phyloP scores from a whole-genome alignment of 1,140 invertebrate genomes.

The Drosophila ficusphila region DNA sequence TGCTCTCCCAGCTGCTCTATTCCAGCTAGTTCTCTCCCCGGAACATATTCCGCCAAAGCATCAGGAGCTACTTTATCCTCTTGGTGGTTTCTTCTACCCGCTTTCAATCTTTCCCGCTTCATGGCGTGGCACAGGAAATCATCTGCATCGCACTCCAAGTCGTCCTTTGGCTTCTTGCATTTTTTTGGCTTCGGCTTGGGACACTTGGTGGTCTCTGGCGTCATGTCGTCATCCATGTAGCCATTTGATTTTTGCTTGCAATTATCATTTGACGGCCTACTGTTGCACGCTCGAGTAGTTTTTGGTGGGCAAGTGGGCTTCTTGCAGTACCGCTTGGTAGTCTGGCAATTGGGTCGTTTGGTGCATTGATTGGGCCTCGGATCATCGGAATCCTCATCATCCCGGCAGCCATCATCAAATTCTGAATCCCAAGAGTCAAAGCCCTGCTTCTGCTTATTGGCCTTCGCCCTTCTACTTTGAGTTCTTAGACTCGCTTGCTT shows the following conservation, averaged over 20 bases:
- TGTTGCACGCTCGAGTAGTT: neutral
- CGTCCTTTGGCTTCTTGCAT: slow-evolving; percentile 2
- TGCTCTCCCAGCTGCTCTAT: slow-evolving; percentile 20
- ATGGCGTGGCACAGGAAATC: slow-evolving; percentile 38
- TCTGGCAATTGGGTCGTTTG: slow-evolving; percentile 7
- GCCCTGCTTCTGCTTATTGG: neutral
- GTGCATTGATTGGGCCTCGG: slow-evolving; percentile 10
- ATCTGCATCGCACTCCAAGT: slow-evolving; percentile 47
- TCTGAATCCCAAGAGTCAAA: slow-evolving; percentile 1
- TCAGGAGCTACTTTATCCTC: neutral
- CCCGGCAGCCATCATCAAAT: slow-evolving; percentile 28
- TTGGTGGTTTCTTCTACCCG: neutral
- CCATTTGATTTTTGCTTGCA: slow-evolving; percentile 7
- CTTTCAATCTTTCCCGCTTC: slow-evolving; percentile 7
- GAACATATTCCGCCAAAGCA: neutral
- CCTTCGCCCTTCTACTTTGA: slow-evolving; percentile 11
- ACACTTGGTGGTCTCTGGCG: neutral
- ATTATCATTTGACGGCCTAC: neutral
- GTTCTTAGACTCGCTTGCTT: slow-evolving; percentile 46
- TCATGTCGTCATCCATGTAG: slow-evolving; percentile 24
- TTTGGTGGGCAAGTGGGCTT: slow-evolving; percentile 5
- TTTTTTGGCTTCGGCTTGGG: slow-evolving; percentile 1
- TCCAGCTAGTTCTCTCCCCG: slow-evolving; percentile 7
- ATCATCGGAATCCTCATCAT: slow-evolving; percentile 41
- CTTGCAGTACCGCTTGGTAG: slow-evolving; percentile 1